phyloP scores from a whole-genome alignment of 2,888 invertebrate species.

The Rhagonycha fulva region DNA sequence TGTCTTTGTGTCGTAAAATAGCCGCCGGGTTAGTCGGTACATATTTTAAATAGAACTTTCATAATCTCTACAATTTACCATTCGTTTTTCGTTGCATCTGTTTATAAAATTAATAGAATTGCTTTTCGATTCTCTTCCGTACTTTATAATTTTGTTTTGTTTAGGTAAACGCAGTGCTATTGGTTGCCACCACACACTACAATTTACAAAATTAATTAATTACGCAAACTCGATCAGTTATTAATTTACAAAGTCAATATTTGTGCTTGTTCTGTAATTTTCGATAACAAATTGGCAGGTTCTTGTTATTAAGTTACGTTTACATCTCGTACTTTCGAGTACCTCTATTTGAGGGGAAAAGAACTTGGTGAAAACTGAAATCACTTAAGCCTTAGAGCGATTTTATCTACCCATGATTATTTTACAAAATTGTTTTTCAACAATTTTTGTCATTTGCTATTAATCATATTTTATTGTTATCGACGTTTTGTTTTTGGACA shows the following conservation, averaged over 20 bases:
- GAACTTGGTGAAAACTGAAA: not conserved
- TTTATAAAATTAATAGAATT: slow-evolving; percentile 39
- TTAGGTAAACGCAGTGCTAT: not conserved
- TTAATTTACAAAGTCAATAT: not conserved
- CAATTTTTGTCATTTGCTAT: no score
- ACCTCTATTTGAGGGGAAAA: not conserved
- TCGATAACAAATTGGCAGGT: not conserved
- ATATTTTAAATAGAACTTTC: slow-evolving; percentile 31
- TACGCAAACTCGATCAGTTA: not conserved
- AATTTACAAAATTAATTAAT: not conserved
- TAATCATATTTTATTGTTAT: no score
- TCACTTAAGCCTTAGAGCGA: no score
- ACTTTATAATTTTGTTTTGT: not conserved
- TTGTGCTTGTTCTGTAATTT: not conserved
- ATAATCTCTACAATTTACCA: slow-evolving; percentile 21
- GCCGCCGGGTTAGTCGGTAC: slow-evolving; percentile 8
- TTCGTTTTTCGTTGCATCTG: slow-evolving; percentile 36
- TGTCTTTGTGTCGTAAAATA: slow-evolving; percentile 22
- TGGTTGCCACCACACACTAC: not conserved
- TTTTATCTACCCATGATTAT: no score
- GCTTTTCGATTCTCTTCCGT: slow-evolving; percentile 34
- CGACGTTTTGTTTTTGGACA: no score
- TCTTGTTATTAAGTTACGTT: not conserved
- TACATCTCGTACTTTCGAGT: not conserved
- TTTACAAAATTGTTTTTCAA: no score